Percentiles rank a stretch among this genome's conserved stretches.
Conservation (phyloP, 2,113 vertebrate species). For the Neogobius melanostomus region DNA sequence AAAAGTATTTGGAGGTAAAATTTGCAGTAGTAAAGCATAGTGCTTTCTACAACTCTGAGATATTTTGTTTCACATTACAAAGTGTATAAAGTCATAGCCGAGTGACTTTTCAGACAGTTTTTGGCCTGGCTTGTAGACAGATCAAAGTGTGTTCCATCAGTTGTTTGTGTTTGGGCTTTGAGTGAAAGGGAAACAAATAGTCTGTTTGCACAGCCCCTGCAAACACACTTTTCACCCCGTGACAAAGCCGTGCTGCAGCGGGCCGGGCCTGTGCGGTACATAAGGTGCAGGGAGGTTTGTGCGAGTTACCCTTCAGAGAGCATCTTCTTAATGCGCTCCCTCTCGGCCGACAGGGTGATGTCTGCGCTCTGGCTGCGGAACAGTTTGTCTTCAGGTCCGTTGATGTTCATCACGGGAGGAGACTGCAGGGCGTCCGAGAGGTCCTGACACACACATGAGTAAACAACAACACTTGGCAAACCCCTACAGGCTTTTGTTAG, state of each 20-base stretch:
- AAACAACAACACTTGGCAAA: conserved; percentile 41
- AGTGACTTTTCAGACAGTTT: not conserved
- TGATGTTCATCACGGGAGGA: conserved; percentile 82
- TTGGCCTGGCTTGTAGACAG: not conserved
- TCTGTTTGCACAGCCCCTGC: not conserved
- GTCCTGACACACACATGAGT: conserved; percentile 71
- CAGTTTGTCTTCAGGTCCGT: conserved; percentile 92
- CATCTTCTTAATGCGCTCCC: conserved; percentile 96
- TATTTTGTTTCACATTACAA: too few relatives aligned
- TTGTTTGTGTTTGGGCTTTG: conserved; percentile 3
- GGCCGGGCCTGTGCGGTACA: not conserved
- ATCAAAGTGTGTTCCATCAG: not conserved
- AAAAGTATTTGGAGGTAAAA: too few relatives aligned
- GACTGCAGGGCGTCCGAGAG: conserved; percentile 79
- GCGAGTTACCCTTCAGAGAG: conserved; percentile 87
- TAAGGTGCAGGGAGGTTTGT: too few relatives aligned
- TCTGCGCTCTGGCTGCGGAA: conserved; percentile 95
- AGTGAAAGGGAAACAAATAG: not conserved
- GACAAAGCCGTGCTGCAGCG: conserved; percentile 12
- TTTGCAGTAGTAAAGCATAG: too few relatives aligned
- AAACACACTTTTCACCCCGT: not conserved
- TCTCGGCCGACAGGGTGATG: conserved; percentile 85
- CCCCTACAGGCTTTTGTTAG: not conserved
- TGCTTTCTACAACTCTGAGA: too few relatives aligned
- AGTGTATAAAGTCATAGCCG: too few relatives aligned